A percentile compares a stretch with the other conserved stretches of the same genome.
phyloP scores from a whole-genome alignment of 2,113 vertebrate genomes.

The Callipepla squamata region DNA sequence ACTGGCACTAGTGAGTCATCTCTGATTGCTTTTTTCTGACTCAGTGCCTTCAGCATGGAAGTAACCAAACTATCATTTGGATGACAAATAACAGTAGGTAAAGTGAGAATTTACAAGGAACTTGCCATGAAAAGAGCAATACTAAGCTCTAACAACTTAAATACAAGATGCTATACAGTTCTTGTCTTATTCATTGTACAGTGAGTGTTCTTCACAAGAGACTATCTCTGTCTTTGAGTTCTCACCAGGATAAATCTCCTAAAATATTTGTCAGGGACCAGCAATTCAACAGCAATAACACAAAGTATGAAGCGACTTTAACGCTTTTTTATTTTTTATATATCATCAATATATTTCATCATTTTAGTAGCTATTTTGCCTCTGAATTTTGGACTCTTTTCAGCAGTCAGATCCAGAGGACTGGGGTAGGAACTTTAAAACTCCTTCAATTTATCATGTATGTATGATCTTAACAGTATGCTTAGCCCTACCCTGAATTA shows the following conservation, averaged over 20 bases:
- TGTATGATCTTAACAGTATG: neutral
- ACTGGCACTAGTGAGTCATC: neutral
- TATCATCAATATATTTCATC: neutral
- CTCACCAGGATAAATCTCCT: neutral
- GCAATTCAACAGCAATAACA: neutral
- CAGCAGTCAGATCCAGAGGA: neutral
- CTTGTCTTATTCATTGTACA: neutral
- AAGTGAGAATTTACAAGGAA: neutral
- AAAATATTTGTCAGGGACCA: neutral
- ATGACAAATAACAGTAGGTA: accelerated
- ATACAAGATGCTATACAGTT: accelerated
- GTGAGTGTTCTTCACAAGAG: neutral
- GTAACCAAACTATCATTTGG: neutral
- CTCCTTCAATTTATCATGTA: neutral
- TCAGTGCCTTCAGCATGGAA: neutral
- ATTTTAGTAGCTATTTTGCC: neutral
- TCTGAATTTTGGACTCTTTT: neutral
- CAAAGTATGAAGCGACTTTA: neutral
- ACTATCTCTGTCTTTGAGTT: neutral
- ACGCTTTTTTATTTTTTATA: neutral
- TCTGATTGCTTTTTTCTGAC: neutral
- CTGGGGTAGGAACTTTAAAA: neutral
- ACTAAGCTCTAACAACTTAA: neutral
- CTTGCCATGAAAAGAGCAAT: neutral
- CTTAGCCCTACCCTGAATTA: neutral